Conservation (phyloP, 2,888 invertebrate species). For the Harmothoe impar region DNA sequence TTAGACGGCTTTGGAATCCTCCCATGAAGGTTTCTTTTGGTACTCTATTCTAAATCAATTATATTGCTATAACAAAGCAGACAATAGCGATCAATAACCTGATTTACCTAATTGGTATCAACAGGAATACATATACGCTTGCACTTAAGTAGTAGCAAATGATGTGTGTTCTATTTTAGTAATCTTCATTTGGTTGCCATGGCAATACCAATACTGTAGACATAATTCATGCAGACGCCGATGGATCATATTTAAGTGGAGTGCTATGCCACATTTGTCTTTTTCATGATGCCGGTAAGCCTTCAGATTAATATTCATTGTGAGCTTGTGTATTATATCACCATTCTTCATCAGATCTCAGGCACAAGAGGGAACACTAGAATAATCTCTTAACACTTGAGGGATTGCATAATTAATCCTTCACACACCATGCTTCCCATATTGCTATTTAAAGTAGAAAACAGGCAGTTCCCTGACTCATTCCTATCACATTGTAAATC, state of each 20-base stretch:
- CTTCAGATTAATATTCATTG: conserved; percentile 20
- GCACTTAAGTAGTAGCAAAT: too few relatives aligned
- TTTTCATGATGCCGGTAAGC: neutral
- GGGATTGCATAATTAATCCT: conserved; percentile 31
- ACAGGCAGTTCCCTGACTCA: neutral
- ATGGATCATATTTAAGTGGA: neutral
- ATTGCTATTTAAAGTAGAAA: conserved; percentile 9
- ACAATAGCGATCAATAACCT: too few relatives aligned
- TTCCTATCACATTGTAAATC: neutral
- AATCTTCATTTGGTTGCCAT: too few relatives aligned
- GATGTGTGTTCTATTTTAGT: too few relatives aligned
- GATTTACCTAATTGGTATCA: too few relatives aligned
- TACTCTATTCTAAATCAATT: too few relatives aligned
- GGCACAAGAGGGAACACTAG: neutral
- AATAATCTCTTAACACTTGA: conserved; percentile 24
- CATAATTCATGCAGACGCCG: neutral
- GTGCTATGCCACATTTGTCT: neutral
- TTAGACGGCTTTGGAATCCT: too few relatives aligned
- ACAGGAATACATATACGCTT: too few relatives aligned
- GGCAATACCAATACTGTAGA: too few relatives aligned
- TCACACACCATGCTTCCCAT: neutral
- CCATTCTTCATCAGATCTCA: neutral
- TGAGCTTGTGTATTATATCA: neutral
- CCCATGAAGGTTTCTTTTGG: too few relatives aligned
- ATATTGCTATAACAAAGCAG: too few relatives aligned